phyloP scores from a whole-genome alignment of 2,797 vertebrate species.

The Peromyscus melanophrys region DNA sequence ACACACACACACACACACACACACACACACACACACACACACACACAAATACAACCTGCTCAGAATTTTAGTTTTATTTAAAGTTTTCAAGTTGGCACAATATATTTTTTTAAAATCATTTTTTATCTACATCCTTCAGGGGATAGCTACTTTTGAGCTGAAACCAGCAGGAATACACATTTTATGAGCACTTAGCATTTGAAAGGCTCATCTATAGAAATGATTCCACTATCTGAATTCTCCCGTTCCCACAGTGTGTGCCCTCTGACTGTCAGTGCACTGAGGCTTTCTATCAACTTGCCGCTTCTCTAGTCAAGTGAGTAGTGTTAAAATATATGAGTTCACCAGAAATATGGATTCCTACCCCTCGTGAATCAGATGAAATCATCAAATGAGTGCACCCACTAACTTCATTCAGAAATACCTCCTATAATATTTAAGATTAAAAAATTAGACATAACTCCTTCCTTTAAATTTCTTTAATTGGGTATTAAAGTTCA shows the following conservation, averaged over 20 bases:
- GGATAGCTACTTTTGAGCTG: not conserved
- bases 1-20: not conserved
- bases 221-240: not conserved
- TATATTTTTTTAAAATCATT: not conserved
- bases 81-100: not conserved
- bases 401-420: not conserved
- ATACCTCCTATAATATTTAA: not conserved
- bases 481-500: not conserved
- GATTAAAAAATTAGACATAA: not conserved
- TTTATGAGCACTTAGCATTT: not conserved
- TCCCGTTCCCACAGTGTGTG: not conserved
- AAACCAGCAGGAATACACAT: not conserved
- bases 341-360: not conserved
- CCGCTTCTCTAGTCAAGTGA: not conserved
- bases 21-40: not conserved
- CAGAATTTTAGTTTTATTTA: slow-evolving; percentile 22
- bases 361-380: not conserved
- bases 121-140: not conserved
- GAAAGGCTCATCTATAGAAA: not conserved
- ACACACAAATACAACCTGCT: not conserved
- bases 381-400: not conserved
- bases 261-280: not conserved
- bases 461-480: not conserved
- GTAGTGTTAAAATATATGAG: not conserved
- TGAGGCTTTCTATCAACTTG: not conserved